A percentile compares a stretch with the other conserved stretches of the same genome.
These are phyloP conservation scores for Dendroctonus valens DNA, from an alignment of 1,140 invertebrate genomes.

Conservation along the genomic window DNA sequence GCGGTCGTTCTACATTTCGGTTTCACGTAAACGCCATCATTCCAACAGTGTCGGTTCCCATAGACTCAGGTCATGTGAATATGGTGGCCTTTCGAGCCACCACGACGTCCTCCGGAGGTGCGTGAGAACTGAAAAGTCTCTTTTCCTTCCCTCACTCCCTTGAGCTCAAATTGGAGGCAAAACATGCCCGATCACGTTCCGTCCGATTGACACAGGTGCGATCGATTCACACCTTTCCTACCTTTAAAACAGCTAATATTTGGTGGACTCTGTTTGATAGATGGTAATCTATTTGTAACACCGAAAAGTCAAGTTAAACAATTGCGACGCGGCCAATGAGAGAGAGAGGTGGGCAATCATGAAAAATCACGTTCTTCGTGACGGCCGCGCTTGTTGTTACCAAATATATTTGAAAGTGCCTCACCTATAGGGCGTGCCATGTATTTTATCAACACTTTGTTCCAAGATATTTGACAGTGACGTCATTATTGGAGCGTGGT, in stretches of 20 bases:
- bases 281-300: conserved; percentile 28
- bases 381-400: conserved; percentile 17
- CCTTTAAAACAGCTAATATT: conserved; percentile 20
- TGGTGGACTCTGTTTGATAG: conserved; percentile 4
- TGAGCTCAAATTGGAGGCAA: conserved; percentile 10
- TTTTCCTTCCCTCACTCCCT: not conserved
- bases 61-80: conserved; percentile 22
- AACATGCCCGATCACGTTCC: conserved; percentile 19
- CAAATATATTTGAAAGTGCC: conserved; percentile 30
- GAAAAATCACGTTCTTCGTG: conserved; percentile 29
- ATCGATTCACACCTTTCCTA: conserved; percentile 23
- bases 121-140: not conserved
- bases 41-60: conserved; percentile 4
- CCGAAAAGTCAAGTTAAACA: conserved; percentile 30
- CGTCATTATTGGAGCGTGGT: not conserved
- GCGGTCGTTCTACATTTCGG: conserved; percentile 22
- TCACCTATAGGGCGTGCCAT: not conserved
- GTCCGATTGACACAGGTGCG: conserved; percentile 23
- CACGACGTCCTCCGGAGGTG: conserved; percentile 4
- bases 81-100: conserved; percentile 10
- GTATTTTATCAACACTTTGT: not conserved
- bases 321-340: conserved; percentile 7
- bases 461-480: too few relatives aligned
- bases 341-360: conserved; percentile 5
- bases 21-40: conserved; percentile 1